Percentiles rank a stretch among this genome's conserved stretches.
Evolutionary conservation across 2,888 invertebrate species (phyloP).

Genomic region (Syritta pipiens): DNA sequence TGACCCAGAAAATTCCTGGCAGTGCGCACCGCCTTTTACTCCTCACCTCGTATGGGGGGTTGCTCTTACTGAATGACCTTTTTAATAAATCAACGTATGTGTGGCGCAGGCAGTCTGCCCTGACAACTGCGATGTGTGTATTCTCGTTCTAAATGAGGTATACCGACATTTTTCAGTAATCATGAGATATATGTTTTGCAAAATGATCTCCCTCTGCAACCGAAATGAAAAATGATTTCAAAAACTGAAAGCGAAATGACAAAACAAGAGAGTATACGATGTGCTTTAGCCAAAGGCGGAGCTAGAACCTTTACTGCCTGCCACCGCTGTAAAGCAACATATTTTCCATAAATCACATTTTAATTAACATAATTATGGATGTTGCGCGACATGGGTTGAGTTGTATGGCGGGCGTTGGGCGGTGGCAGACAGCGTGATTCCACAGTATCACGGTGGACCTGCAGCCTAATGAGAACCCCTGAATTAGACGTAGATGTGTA

Average conservation of each 20-base stretch:
- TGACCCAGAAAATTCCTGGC: constrained; percentile 57
- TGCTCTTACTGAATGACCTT: constrained; percentile 49
- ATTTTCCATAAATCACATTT: constrained; percentile 68
- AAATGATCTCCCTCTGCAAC: constrained; percentile 53
- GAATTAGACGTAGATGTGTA: constrained; percentile 58
- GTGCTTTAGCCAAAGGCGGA: no score
- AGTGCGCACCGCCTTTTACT: constrained; percentile 27
- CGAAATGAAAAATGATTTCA: constrained; percentile 56
- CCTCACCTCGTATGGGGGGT: constrained; percentile 20
- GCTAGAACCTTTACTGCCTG: no score
- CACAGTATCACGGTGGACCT: constrained; percentile 19
- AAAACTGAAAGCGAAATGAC: constrained; percentile 17
- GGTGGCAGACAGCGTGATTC: not conserved
- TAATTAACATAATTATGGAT: constrained; percentile 68
- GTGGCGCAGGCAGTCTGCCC: constrained; percentile 33
- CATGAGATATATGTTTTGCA: constrained; percentile 59
- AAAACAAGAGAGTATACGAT: constrained; percentile 34
- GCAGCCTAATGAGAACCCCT: constrained; percentile 61
- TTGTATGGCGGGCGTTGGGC: constrained; percentile 1
- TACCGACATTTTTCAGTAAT: constrained; percentile 49
- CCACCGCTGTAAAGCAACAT: constrained; percentile 46
- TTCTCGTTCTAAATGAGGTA: constrained; percentile 49
- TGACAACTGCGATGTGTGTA: constrained; percentile 44
- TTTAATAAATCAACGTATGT: constrained; percentile 57
- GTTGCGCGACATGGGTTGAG: constrained; percentile 37